Evolutionary conservation across 2,888 invertebrate genomes (phyloP).

Genomic region (Emmelina monodactyla): DNA sequence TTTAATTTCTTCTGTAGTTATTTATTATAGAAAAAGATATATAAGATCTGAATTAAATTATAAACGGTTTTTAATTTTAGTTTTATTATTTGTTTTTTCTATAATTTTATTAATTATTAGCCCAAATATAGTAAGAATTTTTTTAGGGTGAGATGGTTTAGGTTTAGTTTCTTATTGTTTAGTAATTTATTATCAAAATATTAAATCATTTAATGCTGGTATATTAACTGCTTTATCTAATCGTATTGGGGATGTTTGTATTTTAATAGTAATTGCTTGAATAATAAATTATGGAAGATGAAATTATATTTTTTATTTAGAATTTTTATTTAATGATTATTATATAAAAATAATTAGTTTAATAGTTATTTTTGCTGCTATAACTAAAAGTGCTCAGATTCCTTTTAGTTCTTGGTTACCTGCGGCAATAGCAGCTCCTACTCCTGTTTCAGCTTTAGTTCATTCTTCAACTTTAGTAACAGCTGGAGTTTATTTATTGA

Average conservation of each 20-base stretch:
- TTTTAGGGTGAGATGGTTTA: slow-evolving; percentile 77
- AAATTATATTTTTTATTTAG: slow-evolving; percentile 63
- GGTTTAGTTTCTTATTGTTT: slow-evolving; percentile 76
- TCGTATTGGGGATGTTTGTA: slow-evolving; percentile 76
- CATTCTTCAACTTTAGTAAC: slow-evolving; percentile 83
- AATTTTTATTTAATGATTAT: slow-evolving; percentile 50
- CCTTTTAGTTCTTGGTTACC: slow-evolving; percentile 82
- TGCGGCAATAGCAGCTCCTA: slow-evolving; percentile 79
- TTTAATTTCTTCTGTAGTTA: slow-evolving; percentile 72
- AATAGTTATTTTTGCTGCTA: slow-evolving; percentile 63
- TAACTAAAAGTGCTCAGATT: slow-evolving; percentile 83
- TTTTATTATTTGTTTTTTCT: slow-evolving; percentile 71
- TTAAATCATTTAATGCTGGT: slow-evolving; percentile 72
- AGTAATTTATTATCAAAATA: slow-evolving; percentile 75
- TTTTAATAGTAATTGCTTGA: slow-evolving; percentile 68
- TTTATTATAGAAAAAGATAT: slow-evolving; percentile 71
- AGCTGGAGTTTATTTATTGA: slow-evolving; percentile 76
- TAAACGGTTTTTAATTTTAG: slow-evolving; percentile 70
- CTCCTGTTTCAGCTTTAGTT: slow-evolving; percentile 76
- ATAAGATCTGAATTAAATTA: slow-evolving; percentile 65
- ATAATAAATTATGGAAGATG: slow-evolving; percentile 63
- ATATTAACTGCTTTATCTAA: slow-evolving; percentile 77
- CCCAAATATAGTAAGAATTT: slow-evolving; percentile 73
- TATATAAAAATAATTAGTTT: slow-evolving; percentile 41
- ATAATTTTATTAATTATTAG: slow-evolving; percentile 74